A percentile compares a stretch with the other conserved stretches of the same genome.
These are phyloP conservation scores for Tetranychus urticae DNA, from an alignment of 1,140 invertebrate genomes.

Conservation along the genomic window DNA sequence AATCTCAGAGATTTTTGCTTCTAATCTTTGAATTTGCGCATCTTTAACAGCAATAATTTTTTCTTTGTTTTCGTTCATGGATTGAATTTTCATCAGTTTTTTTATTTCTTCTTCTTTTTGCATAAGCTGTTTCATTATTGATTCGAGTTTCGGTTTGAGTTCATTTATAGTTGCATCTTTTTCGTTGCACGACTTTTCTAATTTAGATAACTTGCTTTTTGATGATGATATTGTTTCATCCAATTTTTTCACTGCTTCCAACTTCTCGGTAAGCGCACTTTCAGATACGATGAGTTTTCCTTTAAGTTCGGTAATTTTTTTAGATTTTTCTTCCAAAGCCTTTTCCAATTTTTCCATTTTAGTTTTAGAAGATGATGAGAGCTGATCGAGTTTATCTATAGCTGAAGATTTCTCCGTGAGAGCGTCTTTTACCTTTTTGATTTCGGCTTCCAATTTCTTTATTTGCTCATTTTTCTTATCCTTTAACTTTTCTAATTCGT, in stretches of 20 bases:
- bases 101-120: conserved; percentile 14
- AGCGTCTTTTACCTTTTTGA: background rate
- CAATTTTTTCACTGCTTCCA: background rate
- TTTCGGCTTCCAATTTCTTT: conserved; percentile 1
- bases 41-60: no score
- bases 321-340: conserved; percentile 6
- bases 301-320: background rate
- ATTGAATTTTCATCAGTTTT: background rate
- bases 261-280: background rate
- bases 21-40: no score
- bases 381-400: background rate
- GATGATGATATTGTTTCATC: background rate
- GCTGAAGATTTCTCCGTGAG: background rate
- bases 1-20: no score
- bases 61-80: no score
- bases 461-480: conserved; percentile 7
- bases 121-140: background rate
- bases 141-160: background rate
- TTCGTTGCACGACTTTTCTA: background rate
- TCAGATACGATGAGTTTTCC: background rate
- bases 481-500: conserved; percentile 5
- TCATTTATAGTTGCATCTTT: background rate
- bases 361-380: no score
- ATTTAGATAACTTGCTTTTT: background rate
- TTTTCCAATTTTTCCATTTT: background rate